These are phyloP conservation scores for Linepithema humile DNA, from an alignment of 1,140 invertebrate species.

Conservation along the genomic window DNA sequence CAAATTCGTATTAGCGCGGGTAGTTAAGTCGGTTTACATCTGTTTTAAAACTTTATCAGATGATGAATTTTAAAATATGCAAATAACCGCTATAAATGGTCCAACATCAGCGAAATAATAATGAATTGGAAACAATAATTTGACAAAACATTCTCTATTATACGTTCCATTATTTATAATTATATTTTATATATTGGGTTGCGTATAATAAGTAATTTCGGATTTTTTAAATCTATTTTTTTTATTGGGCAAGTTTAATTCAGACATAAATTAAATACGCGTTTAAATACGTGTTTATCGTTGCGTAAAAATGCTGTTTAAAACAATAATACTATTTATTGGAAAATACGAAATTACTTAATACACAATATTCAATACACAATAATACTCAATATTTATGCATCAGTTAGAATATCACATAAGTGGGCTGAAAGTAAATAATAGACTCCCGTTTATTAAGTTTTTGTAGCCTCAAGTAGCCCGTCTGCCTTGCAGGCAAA, in stretches of 20 bases:
- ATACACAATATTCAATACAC: too few species aligned
- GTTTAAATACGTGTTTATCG: too few species aligned
- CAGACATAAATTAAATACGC: too few species aligned
- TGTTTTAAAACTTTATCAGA: background rate
- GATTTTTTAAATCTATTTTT: too few species aligned
- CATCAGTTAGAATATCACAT: background rate
- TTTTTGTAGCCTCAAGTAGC: background rate
- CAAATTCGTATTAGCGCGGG: background rate
- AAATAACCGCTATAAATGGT: background rate
- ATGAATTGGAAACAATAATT: background rate
- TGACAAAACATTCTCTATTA: background rate
- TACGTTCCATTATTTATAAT: background rate
- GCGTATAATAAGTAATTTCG: too few species aligned
- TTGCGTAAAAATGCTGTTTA: too few species aligned
- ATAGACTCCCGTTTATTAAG: constrained; percentile 22
- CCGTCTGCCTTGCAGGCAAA: background rate
- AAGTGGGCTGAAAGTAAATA: background rate
- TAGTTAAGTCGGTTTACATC: background rate
- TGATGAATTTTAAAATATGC: background rate
- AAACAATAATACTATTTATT: too few species aligned
- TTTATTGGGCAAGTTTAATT: too few species aligned
- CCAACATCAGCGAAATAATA: background rate
- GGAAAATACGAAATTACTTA: too few species aligned
- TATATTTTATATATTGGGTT: too few species aligned
- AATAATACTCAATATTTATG: too few species aligned